phyloP scores from a whole-genome alignment of 2,113 vertebrate genomes.

The Hypanus sabinus region DNA sequence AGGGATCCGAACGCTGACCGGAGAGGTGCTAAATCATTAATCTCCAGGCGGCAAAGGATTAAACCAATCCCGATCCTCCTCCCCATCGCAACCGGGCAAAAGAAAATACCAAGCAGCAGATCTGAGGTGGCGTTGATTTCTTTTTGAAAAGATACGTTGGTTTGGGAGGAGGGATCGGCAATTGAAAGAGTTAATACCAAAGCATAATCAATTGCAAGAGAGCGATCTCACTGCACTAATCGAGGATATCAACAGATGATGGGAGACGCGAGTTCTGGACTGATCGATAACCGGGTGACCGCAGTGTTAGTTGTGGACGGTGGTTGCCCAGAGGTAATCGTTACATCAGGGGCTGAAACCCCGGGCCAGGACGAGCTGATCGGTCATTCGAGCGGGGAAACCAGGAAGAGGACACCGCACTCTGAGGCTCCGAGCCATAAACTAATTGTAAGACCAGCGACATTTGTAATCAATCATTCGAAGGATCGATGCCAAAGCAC shows the following conservation, averaged over 20 bases:
- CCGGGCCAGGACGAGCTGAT: neutral
- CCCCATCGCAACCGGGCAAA: neutral
- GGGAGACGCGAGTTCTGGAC: conserved; percentile 12
- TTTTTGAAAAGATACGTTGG: neutral
- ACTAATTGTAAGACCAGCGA: neutral
- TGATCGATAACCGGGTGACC: neutral
- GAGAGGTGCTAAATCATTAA: neutral
- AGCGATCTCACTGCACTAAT: neutral
- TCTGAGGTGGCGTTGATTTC: neutral
- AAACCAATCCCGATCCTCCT: neutral
- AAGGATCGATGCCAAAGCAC: conserved; percentile 20
- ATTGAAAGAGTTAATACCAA: neutral
- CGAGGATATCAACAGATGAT: conserved; percentile 33
- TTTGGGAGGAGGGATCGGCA: neutral
- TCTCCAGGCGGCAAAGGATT: neutral
- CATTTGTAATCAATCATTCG: conserved; percentile 6
- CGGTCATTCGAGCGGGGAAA: neutral
- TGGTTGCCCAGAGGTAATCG: neutral
- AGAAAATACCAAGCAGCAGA: neutral
- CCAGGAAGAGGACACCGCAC: neutral
- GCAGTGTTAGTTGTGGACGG: neutral
- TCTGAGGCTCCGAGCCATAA: neutral
- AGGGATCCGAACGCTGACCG: neutral
- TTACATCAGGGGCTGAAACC: neutral
- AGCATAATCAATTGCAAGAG: neutral